These are phyloP conservation scores for Steinernema feltiae DNA, from an alignment of 1,140 invertebrate species.

Conservation along the genomic window DNA sequence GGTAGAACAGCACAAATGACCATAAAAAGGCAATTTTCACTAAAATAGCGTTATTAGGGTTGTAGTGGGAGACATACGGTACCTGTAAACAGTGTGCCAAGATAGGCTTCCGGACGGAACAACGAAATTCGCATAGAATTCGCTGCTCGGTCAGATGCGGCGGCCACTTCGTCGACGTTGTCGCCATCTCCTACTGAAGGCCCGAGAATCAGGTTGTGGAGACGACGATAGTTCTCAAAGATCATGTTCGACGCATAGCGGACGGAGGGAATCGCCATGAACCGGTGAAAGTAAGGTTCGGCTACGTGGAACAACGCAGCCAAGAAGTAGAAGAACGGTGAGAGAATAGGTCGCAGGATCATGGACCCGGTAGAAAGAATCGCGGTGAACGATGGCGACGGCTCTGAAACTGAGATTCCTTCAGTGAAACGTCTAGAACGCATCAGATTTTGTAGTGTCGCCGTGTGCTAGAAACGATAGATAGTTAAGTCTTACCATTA, in stretches of 20 bases:
- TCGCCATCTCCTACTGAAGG: background rate
- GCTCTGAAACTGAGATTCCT: constrained; percentile 17
- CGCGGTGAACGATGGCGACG: background rate
- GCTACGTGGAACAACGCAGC: background rate
- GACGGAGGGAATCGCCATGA: background rate
- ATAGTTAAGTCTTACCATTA: background rate
- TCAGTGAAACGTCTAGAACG: no score
- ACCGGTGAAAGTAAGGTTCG: background rate
- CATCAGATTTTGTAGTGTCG: background rate
- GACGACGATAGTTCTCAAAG: background rate
- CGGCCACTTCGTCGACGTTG: constrained; percentile 8
- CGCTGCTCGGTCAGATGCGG: constrained; percentile 12
- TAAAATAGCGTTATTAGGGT: background rate
- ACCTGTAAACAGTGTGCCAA: constrained; percentile 17
- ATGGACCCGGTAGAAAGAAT: constrained; percentile 13
- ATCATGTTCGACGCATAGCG: background rate
- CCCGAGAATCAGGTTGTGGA: constrained; percentile 7
- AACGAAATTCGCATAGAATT: background rate
- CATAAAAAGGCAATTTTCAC: constrained; percentile 17
- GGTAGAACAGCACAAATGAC: constrained; percentile 21
- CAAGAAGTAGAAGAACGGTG: background rate
- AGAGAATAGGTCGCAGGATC: background rate
- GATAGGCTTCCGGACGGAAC: background rate
- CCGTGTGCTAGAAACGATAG: background rate
- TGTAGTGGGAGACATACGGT: background rate